Percentiles rank a stretch among this genome's conserved stretches.
These are phyloP conservation scores for Rhabdomys dilectus DNA, from an alignment of 2,113 vertebrate genomes.

Conservation along the genomic window DNA sequence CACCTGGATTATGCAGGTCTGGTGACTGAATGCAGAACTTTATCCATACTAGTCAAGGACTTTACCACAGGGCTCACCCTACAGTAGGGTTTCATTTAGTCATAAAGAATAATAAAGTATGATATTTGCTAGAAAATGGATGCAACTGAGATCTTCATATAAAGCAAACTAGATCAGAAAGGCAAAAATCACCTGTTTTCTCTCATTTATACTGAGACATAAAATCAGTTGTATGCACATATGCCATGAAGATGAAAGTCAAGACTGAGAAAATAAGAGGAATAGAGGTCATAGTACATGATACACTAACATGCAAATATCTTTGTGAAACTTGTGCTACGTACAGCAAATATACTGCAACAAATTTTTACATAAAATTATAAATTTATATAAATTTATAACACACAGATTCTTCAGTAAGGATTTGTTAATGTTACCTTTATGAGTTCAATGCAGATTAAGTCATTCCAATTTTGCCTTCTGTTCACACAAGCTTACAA, in stretches of 20 bases:
- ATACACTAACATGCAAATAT: not conserved
- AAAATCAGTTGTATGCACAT: not conserved
- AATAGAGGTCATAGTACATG: not conserved
- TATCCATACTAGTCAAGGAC: not conserved
- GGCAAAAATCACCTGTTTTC: not conserved
- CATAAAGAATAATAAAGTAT: not conserved
- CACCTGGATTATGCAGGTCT: not conserved
- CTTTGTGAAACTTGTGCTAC: not conserved
- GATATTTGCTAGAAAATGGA: not conserved
- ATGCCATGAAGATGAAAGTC: not conserved
- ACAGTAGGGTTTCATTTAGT: not conserved
- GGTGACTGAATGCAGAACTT: not conserved
- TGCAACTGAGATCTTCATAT: not conserved
- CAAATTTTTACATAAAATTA: not conserved
- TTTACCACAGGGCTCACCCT: too few species aligned
- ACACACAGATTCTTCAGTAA: not conserved
- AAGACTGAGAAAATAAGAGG: not conserved
- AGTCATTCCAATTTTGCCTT: conserved; percentile 33
- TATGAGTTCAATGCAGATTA: conserved; percentile 43
- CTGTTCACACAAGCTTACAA: conserved; percentile 40
- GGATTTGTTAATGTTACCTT: conserved; percentile 15
- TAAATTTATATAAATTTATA: too few species aligned
- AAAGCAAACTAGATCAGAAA: not conserved
- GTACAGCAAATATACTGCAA: not conserved
- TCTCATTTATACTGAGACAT: not conserved